phyloP scores from a whole-genome alignment of 2,888 invertebrate genomes.

The Lathronympha strigana region DNA sequence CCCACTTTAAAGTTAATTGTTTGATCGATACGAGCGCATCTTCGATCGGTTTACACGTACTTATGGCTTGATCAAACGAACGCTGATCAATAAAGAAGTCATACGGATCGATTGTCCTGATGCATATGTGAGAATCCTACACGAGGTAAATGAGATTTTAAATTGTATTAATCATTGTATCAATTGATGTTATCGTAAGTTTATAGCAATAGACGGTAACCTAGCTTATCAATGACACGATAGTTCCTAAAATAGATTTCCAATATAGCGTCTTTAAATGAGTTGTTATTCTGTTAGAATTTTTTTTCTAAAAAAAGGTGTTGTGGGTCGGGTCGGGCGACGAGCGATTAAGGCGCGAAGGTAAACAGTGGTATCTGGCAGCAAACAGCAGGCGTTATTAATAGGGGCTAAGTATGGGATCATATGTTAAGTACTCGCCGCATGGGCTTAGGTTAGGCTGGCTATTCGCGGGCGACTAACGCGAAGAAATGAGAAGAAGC shows the following conservation, averaged over 20 bases:
- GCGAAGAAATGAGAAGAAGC: neutral
- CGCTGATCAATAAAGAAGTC: constrained; percentile 25
- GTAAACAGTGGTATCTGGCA: constrained; percentile 75
- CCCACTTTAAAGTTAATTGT: constrained; percentile 74
- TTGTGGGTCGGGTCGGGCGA: constrained; percentile 33
- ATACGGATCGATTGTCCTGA: constrained; percentile 13
- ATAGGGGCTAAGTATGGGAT: constrained; percentile 65
- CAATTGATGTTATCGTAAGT: constrained; percentile 14
- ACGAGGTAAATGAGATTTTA: constrained; percentile 27
- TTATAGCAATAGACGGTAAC: constrained; percentile 23
- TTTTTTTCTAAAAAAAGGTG: constrained; percentile 43
- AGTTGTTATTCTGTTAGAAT: constrained; percentile 31
- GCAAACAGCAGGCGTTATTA: constrained; percentile 70
- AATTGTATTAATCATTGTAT: neutral
- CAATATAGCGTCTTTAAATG: constrained; percentile 14
- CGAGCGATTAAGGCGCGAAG: constrained; percentile 47
- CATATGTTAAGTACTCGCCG: constrained; percentile 54
- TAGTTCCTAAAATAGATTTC: constrained; percentile 26
- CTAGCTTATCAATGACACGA: constrained; percentile 29
- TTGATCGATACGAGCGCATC: constrained; percentile 64
- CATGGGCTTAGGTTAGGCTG: constrained; percentile 49
- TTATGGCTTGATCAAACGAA: constrained; percentile 27
- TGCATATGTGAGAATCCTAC: constrained; percentile 16
- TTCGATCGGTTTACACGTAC: constrained; percentile 43
- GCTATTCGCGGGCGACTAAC: constrained; percentile 48